A percentile compares a stretch with the other conserved stretches of the same genome.
Conservation (phyloP, 2,888 invertebrate species). For the Sinohyriopsis cumingii region DNA sequence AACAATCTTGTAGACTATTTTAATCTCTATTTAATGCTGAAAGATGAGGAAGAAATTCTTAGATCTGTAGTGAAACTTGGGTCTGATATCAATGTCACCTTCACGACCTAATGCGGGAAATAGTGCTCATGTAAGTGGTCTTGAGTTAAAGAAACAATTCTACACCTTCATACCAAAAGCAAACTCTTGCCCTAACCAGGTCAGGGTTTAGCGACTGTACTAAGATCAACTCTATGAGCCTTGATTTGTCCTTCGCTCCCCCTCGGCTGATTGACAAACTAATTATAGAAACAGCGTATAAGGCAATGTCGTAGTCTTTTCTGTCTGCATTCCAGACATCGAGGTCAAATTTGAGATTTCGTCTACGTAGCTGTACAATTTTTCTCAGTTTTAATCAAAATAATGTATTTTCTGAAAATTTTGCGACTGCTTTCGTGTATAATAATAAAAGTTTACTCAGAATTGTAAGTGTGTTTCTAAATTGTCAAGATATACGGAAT, state of each 20-base stretch:
- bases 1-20: too few species aligned
- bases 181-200: background rate
- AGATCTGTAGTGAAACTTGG: background rate
- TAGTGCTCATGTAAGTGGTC: too few species aligned
- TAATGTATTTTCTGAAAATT: background rate
- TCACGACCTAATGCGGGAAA: too few species aligned
- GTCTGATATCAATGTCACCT: too few species aligned
- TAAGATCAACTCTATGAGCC: constrained; percentile 1
- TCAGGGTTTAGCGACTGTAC: background rate
- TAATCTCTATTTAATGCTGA: background rate
- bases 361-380: background rate
- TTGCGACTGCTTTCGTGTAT: background rate
- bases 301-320: constrained; percentile 58
- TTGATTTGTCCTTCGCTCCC: constrained; percentile 9
- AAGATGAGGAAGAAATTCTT: background rate
- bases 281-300: constrained; percentile 58
- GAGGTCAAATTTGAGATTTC: constrained; percentile 9
- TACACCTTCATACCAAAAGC: background rate
- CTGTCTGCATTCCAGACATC: constrained; percentile 67
- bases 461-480: background rate
- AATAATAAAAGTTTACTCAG: background rate
- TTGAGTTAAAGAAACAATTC: background rate
- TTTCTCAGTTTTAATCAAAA: constrained; percentile 20
- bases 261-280: constrained; percentile 49
- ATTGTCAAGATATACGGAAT: background rate